A percentile compares a stretch with the other conserved stretches of the same genome.
Conservation (phyloP, 2,888 invertebrate genomes). For the Dasysyrphus albostriatus region DNA sequence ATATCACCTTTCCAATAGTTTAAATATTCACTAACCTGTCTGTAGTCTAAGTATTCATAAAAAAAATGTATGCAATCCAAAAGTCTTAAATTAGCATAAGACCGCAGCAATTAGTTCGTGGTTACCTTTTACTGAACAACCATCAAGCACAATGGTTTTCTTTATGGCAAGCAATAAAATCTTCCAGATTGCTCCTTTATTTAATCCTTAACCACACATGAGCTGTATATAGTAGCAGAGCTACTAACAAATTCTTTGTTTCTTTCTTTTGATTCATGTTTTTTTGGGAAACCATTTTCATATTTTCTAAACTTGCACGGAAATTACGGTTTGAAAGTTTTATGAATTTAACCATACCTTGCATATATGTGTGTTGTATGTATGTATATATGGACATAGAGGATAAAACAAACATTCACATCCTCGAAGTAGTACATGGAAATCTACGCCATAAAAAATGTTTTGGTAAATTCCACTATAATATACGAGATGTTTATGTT, state of each 20-base stretch:
- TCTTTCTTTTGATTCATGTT: not conserved
- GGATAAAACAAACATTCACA: constrained; percentile 30
- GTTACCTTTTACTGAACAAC: constrained; percentile 3
- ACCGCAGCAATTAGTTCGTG: constrained; percentile 17
- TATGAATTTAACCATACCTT: constrained; percentile 44
- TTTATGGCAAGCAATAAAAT: constrained; percentile 43
- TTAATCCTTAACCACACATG: constrained; percentile 53
- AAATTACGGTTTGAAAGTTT: constrained; percentile 66
- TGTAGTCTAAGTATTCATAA: not conserved
- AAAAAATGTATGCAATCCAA: not conserved
- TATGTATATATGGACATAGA: not conserved
- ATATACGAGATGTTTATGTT: constrained; percentile 35
- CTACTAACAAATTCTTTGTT: constrained; percentile 12
- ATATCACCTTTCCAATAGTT: not conserved
- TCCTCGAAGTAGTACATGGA: not conserved
- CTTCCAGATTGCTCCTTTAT: constrained; percentile 22
- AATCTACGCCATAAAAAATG: constrained; percentile 29
- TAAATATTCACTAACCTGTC: not conserved
- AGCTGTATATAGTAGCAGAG: not conserved
- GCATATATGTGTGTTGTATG: not conserved
- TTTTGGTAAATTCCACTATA: constrained; percentile 18
- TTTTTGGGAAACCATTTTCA: constrained; percentile 35
- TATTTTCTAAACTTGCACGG: constrained; percentile 51
- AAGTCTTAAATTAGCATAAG: not conserved
- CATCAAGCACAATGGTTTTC: constrained; percentile 20